These are phyloP conservation scores for Melieria crassipennis DNA, from an alignment of 2,888 invertebrate species.

Conservation along the genomic window DNA sequence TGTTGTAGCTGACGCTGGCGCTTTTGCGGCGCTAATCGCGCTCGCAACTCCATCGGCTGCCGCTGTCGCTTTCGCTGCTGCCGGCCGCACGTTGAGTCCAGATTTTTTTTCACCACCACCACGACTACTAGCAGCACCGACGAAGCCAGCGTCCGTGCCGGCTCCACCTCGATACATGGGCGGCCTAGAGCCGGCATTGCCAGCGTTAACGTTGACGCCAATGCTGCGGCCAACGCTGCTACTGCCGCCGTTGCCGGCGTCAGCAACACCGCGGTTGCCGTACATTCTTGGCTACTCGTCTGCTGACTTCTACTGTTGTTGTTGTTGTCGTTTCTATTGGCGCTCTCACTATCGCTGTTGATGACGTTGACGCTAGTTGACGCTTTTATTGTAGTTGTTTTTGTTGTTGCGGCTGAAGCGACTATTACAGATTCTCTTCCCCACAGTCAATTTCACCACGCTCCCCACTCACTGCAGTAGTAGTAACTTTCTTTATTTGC, in stretches of 20 bases:
- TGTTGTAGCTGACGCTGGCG: conserved; percentile 23
- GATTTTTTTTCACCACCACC: conserved; percentile 42
- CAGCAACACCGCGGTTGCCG: conserved; percentile 13
- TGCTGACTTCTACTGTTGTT: conserved; percentile 1
- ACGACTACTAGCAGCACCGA: conserved; percentile 32
- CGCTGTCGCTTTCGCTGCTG: conserved; percentile 35
- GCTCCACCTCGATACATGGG: conserved; percentile 5
- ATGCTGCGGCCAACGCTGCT: conserved; percentile 14
- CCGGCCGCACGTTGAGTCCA: conserved; percentile 44
- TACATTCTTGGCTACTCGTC: conserved; percentile 20
- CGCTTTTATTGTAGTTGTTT: not conserved
- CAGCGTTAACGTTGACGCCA: conserved; percentile 1
- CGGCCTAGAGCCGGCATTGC: conserved; percentile 7
- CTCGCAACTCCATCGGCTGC: not conserved
- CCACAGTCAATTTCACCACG: conserved; percentile 21
- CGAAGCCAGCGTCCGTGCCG: conserved; percentile 18
- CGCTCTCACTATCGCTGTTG: not conserved
- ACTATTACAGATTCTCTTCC: not conserved
- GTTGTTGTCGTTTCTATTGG: conserved; percentile 7
- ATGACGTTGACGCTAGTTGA: not conserved
- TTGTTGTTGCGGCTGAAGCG: not conserved
- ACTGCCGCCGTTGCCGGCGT: not conserved
- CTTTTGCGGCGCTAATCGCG: conserved; percentile 39
- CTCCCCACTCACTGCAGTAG: not conserved
- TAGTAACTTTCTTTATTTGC: conserved; percentile 41